Percentiles rank a stretch among this genome's conserved stretches.
These are phyloP conservation scores for Pseudonaja textilis DNA, from an alignment of 2,113 vertebrate genomes.

Conservation along the genomic window DNA sequence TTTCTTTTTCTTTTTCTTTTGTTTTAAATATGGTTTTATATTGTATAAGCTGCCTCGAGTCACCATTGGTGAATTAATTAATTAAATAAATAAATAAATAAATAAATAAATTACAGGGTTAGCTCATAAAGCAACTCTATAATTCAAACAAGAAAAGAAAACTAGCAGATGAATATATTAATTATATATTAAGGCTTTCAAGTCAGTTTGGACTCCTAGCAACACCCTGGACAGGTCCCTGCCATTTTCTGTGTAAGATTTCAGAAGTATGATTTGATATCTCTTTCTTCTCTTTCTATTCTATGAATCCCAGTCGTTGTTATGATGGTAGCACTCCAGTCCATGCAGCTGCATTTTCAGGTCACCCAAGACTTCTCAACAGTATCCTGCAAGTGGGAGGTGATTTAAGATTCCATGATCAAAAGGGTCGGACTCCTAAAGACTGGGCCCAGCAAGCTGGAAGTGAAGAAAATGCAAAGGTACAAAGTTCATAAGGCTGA, in stretches of 20 bases:
- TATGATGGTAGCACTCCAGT: slow-evolving; percentile 68
- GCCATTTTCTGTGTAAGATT: background rate
- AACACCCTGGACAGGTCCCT: background rate
- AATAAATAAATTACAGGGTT: background rate
- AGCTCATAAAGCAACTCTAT: background rate
- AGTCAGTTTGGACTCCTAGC: background rate
- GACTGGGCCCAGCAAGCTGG: slow-evolving; percentile 69
- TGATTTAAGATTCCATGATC: slow-evolving; percentile 70
- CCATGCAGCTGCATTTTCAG: slow-evolving; percentile 68
- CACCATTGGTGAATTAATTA: too few species aligned
- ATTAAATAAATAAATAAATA: too few species aligned
- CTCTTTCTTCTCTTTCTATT: background rate
- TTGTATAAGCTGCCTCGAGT: too few species aligned
- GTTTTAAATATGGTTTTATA: too few species aligned
- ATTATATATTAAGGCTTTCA: background rate
- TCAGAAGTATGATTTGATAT: background rate
- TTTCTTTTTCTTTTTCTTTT: too few species aligned
- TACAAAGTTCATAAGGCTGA: slow-evolving; percentile 11
- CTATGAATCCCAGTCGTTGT: slow-evolving; percentile 59
- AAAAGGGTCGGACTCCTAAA: slow-evolving; percentile 54
- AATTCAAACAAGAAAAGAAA: background rate
- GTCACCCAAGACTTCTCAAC: slow-evolving; percentile 58
- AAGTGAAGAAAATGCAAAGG: slow-evolving; percentile 56
- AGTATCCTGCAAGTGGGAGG: slow-evolving; percentile 68
- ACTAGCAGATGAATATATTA: background rate